phyloP scores from a whole-genome alignment of 2,113 vertebrate genomes.

The chimpanzee (Pan troglodytes) region DNA sequence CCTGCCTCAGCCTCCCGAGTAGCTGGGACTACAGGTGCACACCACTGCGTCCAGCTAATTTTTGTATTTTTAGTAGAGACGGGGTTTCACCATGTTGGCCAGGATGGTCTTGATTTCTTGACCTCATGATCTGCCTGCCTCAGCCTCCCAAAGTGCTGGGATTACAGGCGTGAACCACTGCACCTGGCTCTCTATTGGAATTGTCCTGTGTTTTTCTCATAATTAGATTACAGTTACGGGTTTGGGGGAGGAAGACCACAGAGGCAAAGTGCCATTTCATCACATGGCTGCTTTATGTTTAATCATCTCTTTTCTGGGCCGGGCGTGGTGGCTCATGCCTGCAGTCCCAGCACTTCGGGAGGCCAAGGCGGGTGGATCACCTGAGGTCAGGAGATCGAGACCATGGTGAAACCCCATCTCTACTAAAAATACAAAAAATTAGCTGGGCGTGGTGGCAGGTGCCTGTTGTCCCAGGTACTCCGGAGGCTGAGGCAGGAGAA shows the following conservation, averaged over 20 bases:
- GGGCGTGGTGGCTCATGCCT: too few species aligned
- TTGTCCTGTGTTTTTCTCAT: not conserved
- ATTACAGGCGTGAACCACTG: too few species aligned
- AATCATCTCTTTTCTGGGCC: not conserved
- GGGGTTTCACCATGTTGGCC: too few species aligned
- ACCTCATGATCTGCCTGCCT: too few species aligned
- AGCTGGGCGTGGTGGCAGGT: rapidly evolving
- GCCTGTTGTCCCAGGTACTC: not conserved
- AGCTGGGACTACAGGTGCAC: too few species aligned
- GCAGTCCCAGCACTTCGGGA: not conserved
- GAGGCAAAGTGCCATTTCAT: not conserved
- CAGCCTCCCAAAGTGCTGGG: too few species aligned
- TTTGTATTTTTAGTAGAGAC: too few species aligned
- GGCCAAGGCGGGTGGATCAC: not conserved
- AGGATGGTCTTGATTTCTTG: too few species aligned
- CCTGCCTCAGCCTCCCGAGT: too few species aligned
- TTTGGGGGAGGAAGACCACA: not conserved
- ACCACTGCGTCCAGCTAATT: too few species aligned
- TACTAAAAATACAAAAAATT: not conserved
- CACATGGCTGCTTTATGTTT: not conserved
- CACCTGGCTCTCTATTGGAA: not conserved
- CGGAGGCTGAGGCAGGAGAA: not conserved
- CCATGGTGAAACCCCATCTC: not conserved
- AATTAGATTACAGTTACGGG: not conserved
- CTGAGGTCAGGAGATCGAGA: not conserved